Base-by-base conservation (phyloP, 2,113 vertebrate species). In the Eclectus roratus region DNA sequence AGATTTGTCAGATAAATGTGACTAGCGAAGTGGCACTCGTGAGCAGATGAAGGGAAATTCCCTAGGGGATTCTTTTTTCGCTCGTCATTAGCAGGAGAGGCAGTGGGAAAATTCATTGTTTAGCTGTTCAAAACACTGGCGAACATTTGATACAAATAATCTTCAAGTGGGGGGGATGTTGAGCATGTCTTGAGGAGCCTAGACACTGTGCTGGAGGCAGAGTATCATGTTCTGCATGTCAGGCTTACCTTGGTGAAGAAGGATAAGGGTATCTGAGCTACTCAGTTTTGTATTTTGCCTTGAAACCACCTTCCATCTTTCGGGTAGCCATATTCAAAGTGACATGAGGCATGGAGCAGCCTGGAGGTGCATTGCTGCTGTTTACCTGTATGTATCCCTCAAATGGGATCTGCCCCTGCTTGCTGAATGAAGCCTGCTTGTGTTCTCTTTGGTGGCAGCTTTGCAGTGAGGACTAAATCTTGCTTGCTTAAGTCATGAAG, bases 1-100 rank as follows among this genome's bases (percentile, higher is more conserved):
- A 96, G 96, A 96, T 96, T 96, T 95, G 93, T 97, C 96, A 96
- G 94, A 97, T 97, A 97, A 96, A 97, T 96, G 92, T 91, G 91
- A 97, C 92, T 95, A 96, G 96, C 94, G 6, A 97, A 95, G 96
- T 96, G 96, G 96, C 94, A 97, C 96, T 96, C 93, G 37, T 95
- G 95, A 97, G 93, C 95, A 96, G 94, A 94, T 94, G 96, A 96
- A 97, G 96, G 96, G 96, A 96, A 93, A 96, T 95, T 96, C 95
- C 96, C 95, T 81, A 58, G 96, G 92, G 93, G 95, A 96, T 95
- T 94, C 95, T 96, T 96, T 91, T 89, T 96, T 96, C 13, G 0
- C 84, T 96, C 43, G 47, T 96, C 93, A 94, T 97, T 95, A 96
- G 86, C 83, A 93, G 94, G 86, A 94, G 96, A 96, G 66, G 83